These are phyloP conservation scores for Tromatobia lineatoria DNA, from an alignment of 2,888 invertebrate species.

Conservation along the genomic window DNA sequence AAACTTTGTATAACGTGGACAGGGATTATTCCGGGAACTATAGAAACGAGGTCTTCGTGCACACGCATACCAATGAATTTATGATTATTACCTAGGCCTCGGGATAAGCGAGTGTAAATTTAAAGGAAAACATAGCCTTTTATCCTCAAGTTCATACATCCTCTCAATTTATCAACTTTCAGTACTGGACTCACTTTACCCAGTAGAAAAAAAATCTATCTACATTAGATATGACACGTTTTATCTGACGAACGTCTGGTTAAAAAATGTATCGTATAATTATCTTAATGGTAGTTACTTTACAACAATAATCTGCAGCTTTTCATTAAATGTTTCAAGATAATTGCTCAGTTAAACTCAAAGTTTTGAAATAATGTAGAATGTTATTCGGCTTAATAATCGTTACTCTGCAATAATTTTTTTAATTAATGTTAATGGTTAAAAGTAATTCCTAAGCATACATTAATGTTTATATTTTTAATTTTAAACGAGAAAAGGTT, in stretches of 20 bases:
- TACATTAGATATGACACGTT: not conserved
- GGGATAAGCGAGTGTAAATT: slow-evolving; percentile 7
- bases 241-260: not conserved
- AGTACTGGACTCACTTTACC: not conserved
- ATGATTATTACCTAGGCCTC: slow-evolving; percentile 10
- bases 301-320: too few relatives aligned
- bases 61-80: not conserved
- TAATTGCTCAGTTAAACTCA: too few relatives aligned
- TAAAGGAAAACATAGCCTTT: not conserved
- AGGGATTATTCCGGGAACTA: slow-evolving; percentile 18
- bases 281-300: too few relatives aligned
- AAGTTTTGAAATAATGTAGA: too few relatives aligned
- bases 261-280: too few relatives aligned
- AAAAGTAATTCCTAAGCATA: too few relatives aligned
- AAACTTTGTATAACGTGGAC: slow-evolving; percentile 38
- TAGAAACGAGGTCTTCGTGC: slow-evolving; percentile 41
- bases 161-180: not conserved
- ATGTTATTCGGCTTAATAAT: too few relatives aligned
- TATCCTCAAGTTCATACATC: not conserved
- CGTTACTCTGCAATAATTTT: too few relatives aligned
- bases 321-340: too few relatives aligned
- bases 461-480: too few relatives aligned
- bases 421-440: too few relatives aligned
- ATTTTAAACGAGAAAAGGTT: too few relatives aligned
- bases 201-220: not conserved